Evolutionary conservation across 1,140 invertebrate species (phyloP).

Genomic region (Drosophila trapezifrons): DNA sequence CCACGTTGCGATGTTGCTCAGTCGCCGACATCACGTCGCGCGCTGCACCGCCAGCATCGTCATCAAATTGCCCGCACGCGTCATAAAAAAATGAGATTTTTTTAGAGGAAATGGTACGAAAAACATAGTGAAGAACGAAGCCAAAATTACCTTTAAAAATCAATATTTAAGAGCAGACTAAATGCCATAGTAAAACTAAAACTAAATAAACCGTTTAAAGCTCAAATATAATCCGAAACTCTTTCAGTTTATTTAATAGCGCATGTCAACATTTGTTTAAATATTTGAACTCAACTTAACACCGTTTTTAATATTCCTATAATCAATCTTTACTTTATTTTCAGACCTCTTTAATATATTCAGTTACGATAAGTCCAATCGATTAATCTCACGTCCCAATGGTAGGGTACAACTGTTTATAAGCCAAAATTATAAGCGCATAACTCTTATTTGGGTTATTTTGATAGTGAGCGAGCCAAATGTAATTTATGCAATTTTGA

Average conservation of each 20-base stretch:
- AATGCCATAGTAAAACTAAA: no score
- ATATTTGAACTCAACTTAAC: conserved; percentile 7
- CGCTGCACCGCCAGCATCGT: conserved; percentile 30
- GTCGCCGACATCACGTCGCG: conserved; percentile 21
- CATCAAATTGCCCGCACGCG: conserved; percentile 66
- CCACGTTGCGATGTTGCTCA: conserved; percentile 29
- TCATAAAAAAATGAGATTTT: conserved; percentile 54
- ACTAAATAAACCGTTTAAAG: neutral
- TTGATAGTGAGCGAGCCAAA: conserved; percentile 45
- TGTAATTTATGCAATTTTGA: conserved; percentile 78
- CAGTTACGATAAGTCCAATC: neutral
- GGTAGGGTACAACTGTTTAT: conserved; percentile 38
- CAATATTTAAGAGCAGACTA: neutral
- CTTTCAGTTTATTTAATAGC: neutral
- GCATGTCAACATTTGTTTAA: neutral
- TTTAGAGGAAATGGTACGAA: conserved; percentile 15
- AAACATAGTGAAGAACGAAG: conserved; percentile 19
- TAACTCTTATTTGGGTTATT: conserved; percentile 58
- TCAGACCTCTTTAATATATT: neutral
- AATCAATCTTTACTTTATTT: neutral
- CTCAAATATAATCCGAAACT: neutral
- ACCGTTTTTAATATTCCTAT: neutral
- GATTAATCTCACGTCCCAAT: neutral
- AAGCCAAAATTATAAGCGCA: conserved; percentile 63
- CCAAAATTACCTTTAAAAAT: conserved; percentile 6